Percentiles rank a stretch among this genome's conserved stretches.
Conservation (phyloP, 2,888 invertebrate species). For the Temnothorax ravouxi region DNA sequence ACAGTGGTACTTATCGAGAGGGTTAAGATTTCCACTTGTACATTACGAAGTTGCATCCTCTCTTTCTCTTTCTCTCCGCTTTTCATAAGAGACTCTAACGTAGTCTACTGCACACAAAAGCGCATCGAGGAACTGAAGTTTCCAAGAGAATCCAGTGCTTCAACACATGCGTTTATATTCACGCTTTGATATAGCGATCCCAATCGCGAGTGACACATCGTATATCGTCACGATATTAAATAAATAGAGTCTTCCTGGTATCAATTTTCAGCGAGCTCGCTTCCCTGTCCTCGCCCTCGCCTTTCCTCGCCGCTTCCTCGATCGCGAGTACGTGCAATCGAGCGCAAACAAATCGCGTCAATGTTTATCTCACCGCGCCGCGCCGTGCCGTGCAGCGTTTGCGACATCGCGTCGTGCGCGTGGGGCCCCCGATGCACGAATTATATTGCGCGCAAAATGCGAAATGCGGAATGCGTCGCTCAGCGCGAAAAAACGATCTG, state of each 20-base stretch:
- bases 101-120: conserved; percentile 8
- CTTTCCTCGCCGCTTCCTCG: background rate
- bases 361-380: conserved; percentile 39
- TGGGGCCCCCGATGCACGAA: background rate
- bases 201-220: conserved; percentile 16
- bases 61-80: background rate
- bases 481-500: background rate
- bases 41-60: background rate
- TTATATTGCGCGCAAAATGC: background rate
- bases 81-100: background rate
- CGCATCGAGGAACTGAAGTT: conserved; percentile 17
- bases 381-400: background rate
- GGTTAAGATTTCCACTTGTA: background rate
- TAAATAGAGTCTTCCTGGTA: conserved; percentile 46
- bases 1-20: background rate
- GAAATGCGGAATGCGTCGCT: background rate
- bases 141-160: conserved; percentile 28
- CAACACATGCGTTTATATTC: conserved; percentile 16
- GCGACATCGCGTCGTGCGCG: conserved; percentile 11
- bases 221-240: conserved; percentile 28
- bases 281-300: background rate
- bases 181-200: conserved; percentile 8
- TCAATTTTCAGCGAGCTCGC: conserved; percentile 34
- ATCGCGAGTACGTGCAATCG: conserved; percentile 35
- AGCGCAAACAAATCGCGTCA: conserved; percentile 35